Percentiles rank a stretch among this genome's conserved stretches.
Conservation (phyloP, 30 jellyfish, hydroid and myxozoan genomes). For the Chironex yamaguchii region DNA sequence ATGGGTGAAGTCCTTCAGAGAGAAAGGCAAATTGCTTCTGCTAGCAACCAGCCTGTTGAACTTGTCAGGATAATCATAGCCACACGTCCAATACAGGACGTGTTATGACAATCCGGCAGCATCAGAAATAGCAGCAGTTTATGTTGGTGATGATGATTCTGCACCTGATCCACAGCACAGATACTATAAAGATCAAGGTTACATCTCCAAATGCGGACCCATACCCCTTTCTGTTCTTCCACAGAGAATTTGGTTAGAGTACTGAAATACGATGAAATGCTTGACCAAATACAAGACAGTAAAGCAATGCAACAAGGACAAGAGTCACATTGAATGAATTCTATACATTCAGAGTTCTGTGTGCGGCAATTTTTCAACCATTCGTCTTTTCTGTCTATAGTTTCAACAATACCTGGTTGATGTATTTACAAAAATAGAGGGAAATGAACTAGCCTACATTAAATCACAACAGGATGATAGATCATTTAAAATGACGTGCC, state of each 20-base stretch:
- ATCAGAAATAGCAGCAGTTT: constrained; percentile 68
- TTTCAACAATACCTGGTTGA: constrained; percentile 71
- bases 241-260: not conserved
- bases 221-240: not conserved
- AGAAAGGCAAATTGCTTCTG: constrained; percentile 41
- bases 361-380: constrained; percentile 6
- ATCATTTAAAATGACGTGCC: constrained; percentile 4
- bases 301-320: not conserved
- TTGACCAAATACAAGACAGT: not conserved
- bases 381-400: constrained; percentile 4
- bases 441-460: constrained; percentile 44
- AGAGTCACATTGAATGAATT: not conserved
- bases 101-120: constrained; percentile 51
- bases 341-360: constrained; percentile 22
- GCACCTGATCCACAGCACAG: constrained; percentile 63
- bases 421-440: constrained; percentile 43
- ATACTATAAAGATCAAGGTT: too few species aligned
- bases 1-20: constrained; percentile 41
- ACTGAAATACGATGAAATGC: not conserved
- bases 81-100: constrained; percentile 5
- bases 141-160: constrained; percentile 79
- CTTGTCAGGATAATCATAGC: constrained; percentile 31
- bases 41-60: not conserved
- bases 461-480: constrained; percentile 60
- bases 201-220: constrained; percentile 23